Evolutionary conservation across 2,797 vertebrate genomes (phyloP), one percentile per base, ranked within the genome.

Genomic region (Gorsachius magnificus): DNA sequence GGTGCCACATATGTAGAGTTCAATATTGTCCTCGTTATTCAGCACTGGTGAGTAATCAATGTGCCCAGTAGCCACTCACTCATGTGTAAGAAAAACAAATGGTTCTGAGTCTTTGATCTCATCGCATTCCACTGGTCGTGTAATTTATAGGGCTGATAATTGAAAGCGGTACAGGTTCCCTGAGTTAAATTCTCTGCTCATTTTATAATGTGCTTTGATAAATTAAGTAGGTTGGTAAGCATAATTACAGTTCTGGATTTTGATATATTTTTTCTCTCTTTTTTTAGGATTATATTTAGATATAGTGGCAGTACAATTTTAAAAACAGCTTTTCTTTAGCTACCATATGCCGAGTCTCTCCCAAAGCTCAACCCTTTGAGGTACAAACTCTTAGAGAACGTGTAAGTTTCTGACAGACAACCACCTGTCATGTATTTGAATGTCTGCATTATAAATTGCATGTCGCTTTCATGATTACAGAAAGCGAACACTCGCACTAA

Each of bases 41-140:
- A 94, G 93, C 17, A 3, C 43, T 85, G 94, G 96, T 89, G 91
- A 94, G 86, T 90, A 86, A 97, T 97, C 94, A 69, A 10, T 38
- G 94, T 66, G 60, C 89, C 92, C 93, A 84, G 77, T 60, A 84
- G 95, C 87, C 75, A 82, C 69, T 94, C 80, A 29, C 74, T 94
- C 89, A 53, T 58, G 75, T 94, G 89, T 78, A 78, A 95, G 95
- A 85, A 96, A 97, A 97, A 90, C 82, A 78, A 93, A 77, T 83
- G 83, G 84, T 93, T 97, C 69, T 71, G 85, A 69, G 85, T 76
- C 95, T 93, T 97, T 96, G 96, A 95, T 97, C 91, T 97, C 91
- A 61, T 25, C 91, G 94, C 87, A 77, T 93, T 95, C 97, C 93
- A 81, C 54, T 92, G 92, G 87, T 60, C 45, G 53, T 87, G 83